phyloP scores from a whole-genome alignment of 2,113 vertebrate species.

The Platysternon megacephalum region DNA sequence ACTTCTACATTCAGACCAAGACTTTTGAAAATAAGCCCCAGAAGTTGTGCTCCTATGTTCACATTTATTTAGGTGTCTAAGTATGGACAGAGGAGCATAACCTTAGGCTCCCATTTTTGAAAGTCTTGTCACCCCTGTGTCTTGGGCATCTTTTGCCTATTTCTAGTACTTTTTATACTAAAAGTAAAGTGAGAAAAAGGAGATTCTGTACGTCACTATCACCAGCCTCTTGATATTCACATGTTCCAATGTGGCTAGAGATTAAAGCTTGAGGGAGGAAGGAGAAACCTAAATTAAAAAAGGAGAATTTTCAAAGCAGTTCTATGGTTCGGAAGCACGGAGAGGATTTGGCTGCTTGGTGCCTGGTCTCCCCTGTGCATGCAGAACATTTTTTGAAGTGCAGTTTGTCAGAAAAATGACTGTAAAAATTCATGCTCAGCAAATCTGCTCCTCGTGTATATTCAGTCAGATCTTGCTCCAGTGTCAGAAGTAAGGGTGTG shows the following conservation, averaged over 20 bases:
- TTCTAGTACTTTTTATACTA: neutral
- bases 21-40: accelerated
- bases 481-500: too few relatives aligned
- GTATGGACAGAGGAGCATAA: neutral
- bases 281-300: neutral
- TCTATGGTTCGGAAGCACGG: neutral
- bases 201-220: neutral
- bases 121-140: neutral
- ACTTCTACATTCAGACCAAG: neutral
- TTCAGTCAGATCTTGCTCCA: neutral
- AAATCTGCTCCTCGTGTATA: neutral
- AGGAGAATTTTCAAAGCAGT: neutral
- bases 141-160: neutral
- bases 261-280: neutral
- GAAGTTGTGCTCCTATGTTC: accelerated
- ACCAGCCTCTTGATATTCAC: neutral
- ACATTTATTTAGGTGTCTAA: neutral
- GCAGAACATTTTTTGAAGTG: neutral
- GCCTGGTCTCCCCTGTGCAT: neutral
- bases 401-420: neutral
- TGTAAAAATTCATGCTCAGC: neutral
- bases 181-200: neutral
- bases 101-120: neutral
- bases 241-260: neutral
- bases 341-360: neutral